A percentile compares a stretch with the other conserved stretches of the same genome.
phyloP scores from a whole-genome alignment of 2,113 vertebrate genomes.

The Pheucticus melanocephalus region DNA sequence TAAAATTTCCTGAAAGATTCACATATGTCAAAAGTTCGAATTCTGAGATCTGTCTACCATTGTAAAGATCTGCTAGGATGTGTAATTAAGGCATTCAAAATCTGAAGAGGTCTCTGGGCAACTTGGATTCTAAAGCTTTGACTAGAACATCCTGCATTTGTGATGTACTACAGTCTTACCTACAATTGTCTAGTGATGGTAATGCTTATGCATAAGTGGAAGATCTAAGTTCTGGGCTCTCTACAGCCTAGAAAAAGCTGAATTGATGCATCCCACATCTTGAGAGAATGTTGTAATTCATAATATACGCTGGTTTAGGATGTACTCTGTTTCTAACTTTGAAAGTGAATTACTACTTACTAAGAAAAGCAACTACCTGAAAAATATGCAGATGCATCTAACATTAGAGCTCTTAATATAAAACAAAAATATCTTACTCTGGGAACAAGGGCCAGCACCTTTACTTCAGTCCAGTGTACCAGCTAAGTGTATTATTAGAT shows the following conservation, averaged over 20 bases:
- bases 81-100: neutral
- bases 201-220: neutral
- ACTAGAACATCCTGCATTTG: neutral
- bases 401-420: neutral
- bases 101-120: neutral
- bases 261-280: neutral
- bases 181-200: neutral
- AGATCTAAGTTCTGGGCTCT: neutral
- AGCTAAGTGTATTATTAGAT: neutral
- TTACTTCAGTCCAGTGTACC: neutral
- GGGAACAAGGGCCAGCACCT: neutral
- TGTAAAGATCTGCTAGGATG: neutral
- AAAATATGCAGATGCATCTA: neutral
- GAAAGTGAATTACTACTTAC: neutral
- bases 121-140: neutral
- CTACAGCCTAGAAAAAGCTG: neutral
- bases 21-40: neutral
- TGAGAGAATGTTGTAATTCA: neutral
- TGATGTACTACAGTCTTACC: neutral
- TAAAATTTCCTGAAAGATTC: neutral
- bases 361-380: neutral
- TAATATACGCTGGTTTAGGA: neutral
- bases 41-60: neutral
- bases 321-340: neutral
- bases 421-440: neutral